Base-by-base conservation (phyloP, 1,140 invertebrate genomes). In the Halyomorpha halys region DNA sequence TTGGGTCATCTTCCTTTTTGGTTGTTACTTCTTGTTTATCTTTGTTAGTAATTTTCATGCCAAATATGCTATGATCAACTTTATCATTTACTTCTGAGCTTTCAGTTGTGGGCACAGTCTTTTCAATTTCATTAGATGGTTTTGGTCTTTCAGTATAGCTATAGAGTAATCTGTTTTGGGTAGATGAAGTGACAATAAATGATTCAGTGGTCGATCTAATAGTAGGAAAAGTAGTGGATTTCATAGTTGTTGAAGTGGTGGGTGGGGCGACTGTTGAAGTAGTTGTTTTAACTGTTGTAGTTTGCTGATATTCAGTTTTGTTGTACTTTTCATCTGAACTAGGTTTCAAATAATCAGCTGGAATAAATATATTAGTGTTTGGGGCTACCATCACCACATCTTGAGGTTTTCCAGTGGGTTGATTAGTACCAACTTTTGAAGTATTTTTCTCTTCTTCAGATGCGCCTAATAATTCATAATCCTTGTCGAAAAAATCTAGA, bases 401-500 rank as follows among this genome's bases (percentile, higher is more conserved):
- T 6, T 63, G 2, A 15, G 47, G 16, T 34, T 53, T 51, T 54
- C 19, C 51, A 30, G 49, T 45, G 61, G 64, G 60, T 30, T 56
- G 30, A 30, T 25, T 30, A 30, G 27, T 23, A 21, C 23, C 53
- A 56, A 56, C 21, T 25, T 56, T 56, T 54, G 53, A 45, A 0
- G 61, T 19, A 6, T 54, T 64, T 16, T 53, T 44, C 27, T 54
- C 18, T 51, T 66, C 30, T 23, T 59, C 44, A 19, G 45, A 51
- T 51, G 47, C 21, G 30, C 61, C 45, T 23, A 63, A 39, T 16
- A 53, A 51, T 53, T 39, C 61, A 9, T 51, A 54, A 39, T 44
- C 30, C 39, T 59, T 66, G 45, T 61, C 53, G 18, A 56, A 56
- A 14, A 56, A 56, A 15, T 56, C 53, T 56, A 56, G 15, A 25